phyloP scores from a whole-genome alignment of 2,888 invertebrate genomes.

The Crocallis elinguaria region DNA sequence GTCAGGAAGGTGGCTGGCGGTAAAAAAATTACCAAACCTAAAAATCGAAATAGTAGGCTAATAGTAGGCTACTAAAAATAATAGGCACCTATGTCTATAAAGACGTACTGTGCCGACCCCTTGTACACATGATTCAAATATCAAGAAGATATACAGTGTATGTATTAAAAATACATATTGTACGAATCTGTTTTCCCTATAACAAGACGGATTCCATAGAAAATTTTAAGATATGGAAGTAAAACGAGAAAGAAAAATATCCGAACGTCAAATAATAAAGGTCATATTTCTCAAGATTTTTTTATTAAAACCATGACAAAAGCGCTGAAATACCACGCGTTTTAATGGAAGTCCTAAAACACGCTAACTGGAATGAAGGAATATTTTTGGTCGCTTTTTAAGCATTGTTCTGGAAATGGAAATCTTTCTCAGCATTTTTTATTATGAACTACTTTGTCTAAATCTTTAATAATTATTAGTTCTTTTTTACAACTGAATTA shows the following conservation, averaged over 20 bases:
- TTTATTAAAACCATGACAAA: conserved; percentile 13
- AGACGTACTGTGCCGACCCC: too few species aligned
- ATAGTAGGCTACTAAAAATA: too few species aligned
- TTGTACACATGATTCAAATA: too few species aligned
- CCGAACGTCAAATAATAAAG: background rate
- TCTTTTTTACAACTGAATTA: too few species aligned
- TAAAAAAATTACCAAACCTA: too few species aligned
- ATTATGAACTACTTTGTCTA: background rate
- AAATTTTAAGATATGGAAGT: background rate
- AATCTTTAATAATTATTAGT: background rate
- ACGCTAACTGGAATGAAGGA: background rate
- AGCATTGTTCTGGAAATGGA: background rate
- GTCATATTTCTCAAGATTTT: conserved; percentile 2
- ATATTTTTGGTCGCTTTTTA: background rate
- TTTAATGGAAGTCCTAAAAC: conserved; percentile 11
- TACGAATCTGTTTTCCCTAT: too few species aligned
- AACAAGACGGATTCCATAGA: too few species aligned
- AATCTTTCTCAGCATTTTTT: background rate
- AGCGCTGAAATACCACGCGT: conserved; percentile 1
- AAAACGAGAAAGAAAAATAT: background rate
- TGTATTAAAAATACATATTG: too few species aligned
- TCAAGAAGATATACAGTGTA: too few species aligned
- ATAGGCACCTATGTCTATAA: too few species aligned
- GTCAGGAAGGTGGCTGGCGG: too few species aligned
- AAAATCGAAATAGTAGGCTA: too few species aligned